Base-by-base conservation (phyloP, 1,140 invertebrate species). In the Drusus annulatus region DNA sequence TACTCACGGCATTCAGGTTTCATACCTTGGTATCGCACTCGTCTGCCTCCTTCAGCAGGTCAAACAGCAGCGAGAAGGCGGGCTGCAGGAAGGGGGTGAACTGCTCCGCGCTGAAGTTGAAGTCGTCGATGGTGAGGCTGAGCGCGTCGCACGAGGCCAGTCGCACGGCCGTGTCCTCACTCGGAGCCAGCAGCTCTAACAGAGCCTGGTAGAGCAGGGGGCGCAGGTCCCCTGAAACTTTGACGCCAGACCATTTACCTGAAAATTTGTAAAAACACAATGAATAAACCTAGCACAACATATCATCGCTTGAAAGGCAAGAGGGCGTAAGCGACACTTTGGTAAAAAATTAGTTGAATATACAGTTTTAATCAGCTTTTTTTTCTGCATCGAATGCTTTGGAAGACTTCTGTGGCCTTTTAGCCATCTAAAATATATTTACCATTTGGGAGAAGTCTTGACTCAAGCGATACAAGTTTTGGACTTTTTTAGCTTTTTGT, bases 21-120 rank as follows among this genome's bases (percentile, higher is more conserved):
- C 25, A 36, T 91, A 95, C 94, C 90, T 98, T 99, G 3, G 96
- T 97, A 88, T 98, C 97, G 91, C 96, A 98, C 89, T 98, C 96
- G 83, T 93, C 91, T 0, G 95, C 95, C 88, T 98, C 95, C 86
- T 96, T 95, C 62, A 99, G 89, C 62, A 99, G 90, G 77, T 93
- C 89, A 89, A 98, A 98, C 3, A 98, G 89, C 56, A 95, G 90
- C 68, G 92, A 91, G 86, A 98, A 97, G 2, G 92, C 90, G 17
- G 93, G 90, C 36, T 95, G 93, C 52, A 98, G 91, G 88, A 94
- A 98, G 13, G 95, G 93, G 74, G 93, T 91, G 86, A 98, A 98
- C 85, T 96, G 93, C 73, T 97, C 94, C 0, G 93, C 91, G 84
- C 94, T 93, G 88, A 98, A 98, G 86, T 97, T 96, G 91, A 98